Percentiles rank a stretch among this genome's conserved stretches.
Evolutionary conservation across 2,797 vertebrate genomes (phyloP).

Genomic region (Arctocebus calabarensis): DNA sequence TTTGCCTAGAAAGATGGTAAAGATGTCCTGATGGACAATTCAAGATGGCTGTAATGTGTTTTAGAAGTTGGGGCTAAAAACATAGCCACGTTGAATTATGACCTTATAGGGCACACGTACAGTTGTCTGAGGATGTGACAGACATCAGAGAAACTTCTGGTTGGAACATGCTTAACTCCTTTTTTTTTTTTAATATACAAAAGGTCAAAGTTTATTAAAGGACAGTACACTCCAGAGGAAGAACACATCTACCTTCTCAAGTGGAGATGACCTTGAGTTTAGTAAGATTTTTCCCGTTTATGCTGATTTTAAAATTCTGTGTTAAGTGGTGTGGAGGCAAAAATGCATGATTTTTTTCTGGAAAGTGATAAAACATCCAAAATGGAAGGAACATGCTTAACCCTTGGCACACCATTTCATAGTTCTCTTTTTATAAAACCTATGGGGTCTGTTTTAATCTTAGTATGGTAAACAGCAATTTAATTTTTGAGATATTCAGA

Average conservation of each 20-base stretch:
- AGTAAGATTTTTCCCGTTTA: too few species aligned
- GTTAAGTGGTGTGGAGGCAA: too few species aligned
- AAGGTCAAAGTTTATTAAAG: too few species aligned
- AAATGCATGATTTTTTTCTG: too few species aligned
- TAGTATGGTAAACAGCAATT: background rate
- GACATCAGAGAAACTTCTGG: background rate
- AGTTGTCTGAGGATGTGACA: background rate
- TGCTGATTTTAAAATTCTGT: too few species aligned
- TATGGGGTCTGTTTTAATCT: background rate
- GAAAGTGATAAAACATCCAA: too few species aligned
- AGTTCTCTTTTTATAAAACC: background rate
- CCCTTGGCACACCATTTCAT: background rate
- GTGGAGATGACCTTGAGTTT: too few species aligned
- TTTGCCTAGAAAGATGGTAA: slow-evolving; percentile 16
- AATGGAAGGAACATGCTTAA: background rate
- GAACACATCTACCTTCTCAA: too few species aligned
- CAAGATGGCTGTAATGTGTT: background rate
- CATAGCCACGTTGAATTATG: background rate
- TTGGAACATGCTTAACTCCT: background rate
- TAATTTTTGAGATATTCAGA: background rate
- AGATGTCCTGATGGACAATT: background rate
- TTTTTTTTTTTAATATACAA: too few species aligned
- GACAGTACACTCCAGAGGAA: too few species aligned
- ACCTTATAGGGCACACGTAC: background rate
- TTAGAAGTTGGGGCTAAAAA: slow-evolving; percentile 5